Conservation (phyloP, 64 coral and sea anemone species). For the Porites australiensis region DNA sequence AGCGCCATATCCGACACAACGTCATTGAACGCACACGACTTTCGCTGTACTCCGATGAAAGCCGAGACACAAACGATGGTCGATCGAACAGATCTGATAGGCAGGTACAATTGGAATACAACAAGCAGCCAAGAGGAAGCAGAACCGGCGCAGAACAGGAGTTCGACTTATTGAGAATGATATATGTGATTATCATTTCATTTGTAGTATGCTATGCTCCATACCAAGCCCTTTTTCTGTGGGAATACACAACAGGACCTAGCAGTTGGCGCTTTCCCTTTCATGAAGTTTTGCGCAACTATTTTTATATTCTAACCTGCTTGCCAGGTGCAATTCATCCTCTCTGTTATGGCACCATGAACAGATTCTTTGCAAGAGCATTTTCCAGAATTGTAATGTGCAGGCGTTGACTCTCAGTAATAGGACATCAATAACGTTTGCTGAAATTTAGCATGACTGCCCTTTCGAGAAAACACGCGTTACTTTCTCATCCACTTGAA, state of each 20-base stretch:
- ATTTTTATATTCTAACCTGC: conserved; percentile 67
- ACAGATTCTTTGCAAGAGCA: conserved; percentile 43
- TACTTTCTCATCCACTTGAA: no score
- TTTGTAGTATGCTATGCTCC: conserved; percentile 82
- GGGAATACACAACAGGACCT: not conserved
- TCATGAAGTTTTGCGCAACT: conserved; percentile 42
- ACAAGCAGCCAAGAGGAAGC: not conserved
- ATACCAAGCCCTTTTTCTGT: conserved; percentile 67
- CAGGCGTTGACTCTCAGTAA: not conserved
- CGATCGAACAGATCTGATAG: not conserved
- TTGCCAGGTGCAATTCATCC: conserved; percentile 85
- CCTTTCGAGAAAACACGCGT: no score
- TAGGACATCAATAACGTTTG: not conserved
- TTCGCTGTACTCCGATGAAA: not conserved
- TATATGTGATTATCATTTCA: conserved; percentile 87
- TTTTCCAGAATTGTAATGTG: conserved; percentile 51
- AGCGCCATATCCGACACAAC: conserved; percentile 62
- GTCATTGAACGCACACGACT: conserved; percentile 3
- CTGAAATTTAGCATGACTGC: no score
- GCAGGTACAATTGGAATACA: not conserved
- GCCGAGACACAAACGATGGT: not conserved
- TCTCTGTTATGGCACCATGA: conserved; percentile 95
- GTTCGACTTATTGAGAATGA: conserved; percentile 84
- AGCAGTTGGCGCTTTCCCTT: conserved; percentile 25
- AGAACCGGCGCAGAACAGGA: conserved; percentile 53